These are phyloP conservation scores for Chionoecetes opilio DNA, from an alignment of 1,140 invertebrate genomes.

Conservation along the genomic window DNA sequence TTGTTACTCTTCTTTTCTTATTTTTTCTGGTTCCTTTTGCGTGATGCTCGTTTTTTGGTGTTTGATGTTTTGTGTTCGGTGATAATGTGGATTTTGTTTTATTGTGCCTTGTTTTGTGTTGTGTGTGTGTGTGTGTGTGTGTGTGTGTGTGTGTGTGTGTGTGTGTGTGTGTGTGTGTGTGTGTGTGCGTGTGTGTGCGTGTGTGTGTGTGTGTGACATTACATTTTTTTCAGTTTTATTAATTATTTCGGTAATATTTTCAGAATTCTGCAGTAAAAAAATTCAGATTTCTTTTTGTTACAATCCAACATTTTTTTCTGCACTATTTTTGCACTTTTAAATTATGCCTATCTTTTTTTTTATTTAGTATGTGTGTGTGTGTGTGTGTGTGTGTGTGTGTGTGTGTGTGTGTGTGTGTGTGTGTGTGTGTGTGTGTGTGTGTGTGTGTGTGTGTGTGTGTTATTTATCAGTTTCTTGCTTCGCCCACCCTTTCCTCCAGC, in stretches of 20 bases:
- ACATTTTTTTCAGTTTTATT: too few species aligned
- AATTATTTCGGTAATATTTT: too few species aligned
- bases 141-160: background rate
- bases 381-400: background rate
- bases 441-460: background rate
- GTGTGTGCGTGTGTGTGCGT: background rate
- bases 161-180: conserved; percentile 37
- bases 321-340: too few species aligned
- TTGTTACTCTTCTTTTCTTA: background rate
- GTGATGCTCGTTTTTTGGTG: background rate
- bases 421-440: background rate
- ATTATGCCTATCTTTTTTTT: too few species aligned
- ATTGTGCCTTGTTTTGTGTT: background rate
- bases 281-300: too few species aligned
- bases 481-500: too few species aligned
- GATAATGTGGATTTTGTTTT: background rate
- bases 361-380: background rate
- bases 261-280: too few species aligned
- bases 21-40: too few species aligned
- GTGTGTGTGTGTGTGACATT: background rate
- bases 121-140: background rate
- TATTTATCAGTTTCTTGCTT: background rate
- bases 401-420: conserved; percentile 40
- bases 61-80: background rate
- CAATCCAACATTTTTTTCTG: too few species aligned